These are phyloP conservation scores for Crocodylus rhombifer DNA, from an alignment of 2,797 vertebrate genomes.

Conservation along the genomic window DNA sequence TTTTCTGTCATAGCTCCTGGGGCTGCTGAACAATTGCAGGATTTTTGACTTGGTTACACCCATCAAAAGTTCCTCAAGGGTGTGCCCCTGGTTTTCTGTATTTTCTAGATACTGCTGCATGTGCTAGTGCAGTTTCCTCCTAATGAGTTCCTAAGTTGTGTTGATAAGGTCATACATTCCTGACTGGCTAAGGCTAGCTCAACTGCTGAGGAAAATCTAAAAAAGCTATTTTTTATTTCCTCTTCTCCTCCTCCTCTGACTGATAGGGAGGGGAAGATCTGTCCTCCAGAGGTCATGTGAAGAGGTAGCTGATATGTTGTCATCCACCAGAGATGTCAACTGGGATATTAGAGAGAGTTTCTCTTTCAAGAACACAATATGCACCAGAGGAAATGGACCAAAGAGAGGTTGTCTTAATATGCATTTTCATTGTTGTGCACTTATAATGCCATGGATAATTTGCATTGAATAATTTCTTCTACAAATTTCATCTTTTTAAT, in stretches of 20 bases:
- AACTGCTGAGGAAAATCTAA: no score
- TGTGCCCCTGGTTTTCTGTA: background rate
- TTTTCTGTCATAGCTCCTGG: fast-evolving
- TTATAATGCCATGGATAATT: background rate
- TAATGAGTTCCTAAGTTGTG: no score
- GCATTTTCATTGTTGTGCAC: fast-evolving
- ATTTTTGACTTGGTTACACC: background rate
- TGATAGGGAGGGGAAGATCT: background rate
- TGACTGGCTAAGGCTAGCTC: background rate
- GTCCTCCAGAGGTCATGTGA: background rate
- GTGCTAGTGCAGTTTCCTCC: no score
- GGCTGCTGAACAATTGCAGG: background rate
- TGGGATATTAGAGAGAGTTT: no score
- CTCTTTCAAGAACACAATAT: no score
- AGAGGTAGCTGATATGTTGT: no score
- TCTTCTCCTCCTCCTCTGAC: no score
- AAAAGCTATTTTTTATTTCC: no score
- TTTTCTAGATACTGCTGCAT: background rate
- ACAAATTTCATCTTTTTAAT: background rate
- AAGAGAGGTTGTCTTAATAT: no score
- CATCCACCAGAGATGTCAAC: no score
- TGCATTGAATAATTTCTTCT: background rate
- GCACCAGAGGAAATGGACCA: no score
- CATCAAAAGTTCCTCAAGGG: background rate
- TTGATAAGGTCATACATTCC: background rate